Evolutionary conservation across 1,140 invertebrate species (phyloP), one percentile per base, ranked within the genome.

Genomic region (Bombus cullumanus): DNA sequence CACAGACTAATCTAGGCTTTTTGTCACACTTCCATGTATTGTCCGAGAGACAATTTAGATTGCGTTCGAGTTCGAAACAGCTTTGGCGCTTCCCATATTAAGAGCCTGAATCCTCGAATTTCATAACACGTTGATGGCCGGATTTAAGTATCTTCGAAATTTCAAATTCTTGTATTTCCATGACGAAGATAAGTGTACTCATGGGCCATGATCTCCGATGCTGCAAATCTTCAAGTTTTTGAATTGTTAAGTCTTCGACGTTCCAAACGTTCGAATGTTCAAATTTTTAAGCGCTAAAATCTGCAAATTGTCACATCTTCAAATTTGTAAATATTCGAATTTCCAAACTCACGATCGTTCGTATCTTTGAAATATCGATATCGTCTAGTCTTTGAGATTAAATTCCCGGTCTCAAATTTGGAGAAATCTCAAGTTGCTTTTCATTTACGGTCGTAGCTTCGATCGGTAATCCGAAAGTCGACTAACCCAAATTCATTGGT

Each of bases 1-100:
- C 80, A 74, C 57, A 28, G 39, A 43, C 25, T 64, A 64, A 66
- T 47, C 41, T 47, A 28, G 31, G 57, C 31, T 81, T 82, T 82
- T 82, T 66, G 53, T 82, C 2, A 34, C 28, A 9, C 9, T n/a
- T 41, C 18, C 3, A 9, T 12, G 37, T 43, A 41, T 41, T 28
- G 57, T 39, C 22, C 18, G 15, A 10, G 13, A 9, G 57, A 25
- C 64, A n/a, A 41, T 43, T 68, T 15, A 43, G 39, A 18, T 41
- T 13, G 69, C 3, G 39, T n/a, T 28, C 8, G 13, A 22, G 13
- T 37, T 39, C 18, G 22, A 69, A 39, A 10, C 25, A 12, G 34
- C 9, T 22, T 22, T 1, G 22, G 22, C 12, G 68, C 25, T 69
- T 69, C 0, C 47, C 47, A 22, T 53, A 62, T 62, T 5, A 1